These are phyloP conservation scores for Aix galericulata DNA, from an alignment of 2,113 vertebrate species.

Conservation along the genomic window DNA sequence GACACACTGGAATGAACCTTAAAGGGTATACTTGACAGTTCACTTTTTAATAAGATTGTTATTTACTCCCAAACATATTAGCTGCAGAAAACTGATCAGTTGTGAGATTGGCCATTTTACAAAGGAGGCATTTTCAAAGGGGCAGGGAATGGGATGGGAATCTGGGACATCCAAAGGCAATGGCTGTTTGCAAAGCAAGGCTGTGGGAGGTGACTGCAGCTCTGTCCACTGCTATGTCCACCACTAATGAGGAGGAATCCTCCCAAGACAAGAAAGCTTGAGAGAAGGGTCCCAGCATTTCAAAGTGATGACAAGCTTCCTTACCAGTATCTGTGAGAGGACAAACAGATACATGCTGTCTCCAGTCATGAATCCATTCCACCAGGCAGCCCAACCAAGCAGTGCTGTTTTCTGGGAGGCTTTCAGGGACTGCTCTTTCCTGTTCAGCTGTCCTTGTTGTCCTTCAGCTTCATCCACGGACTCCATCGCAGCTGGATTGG, in stretches of 20 bases:
- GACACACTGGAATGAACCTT: background rate
- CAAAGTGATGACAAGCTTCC: background rate
- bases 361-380: conserved; percentile 81
- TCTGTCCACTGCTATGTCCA: background rate
- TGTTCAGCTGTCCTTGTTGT: conserved; percentile 37
- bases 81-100: background rate
- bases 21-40: background rate
- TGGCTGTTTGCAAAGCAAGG: background rate
- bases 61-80: background rate
- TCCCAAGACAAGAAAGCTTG: background rate
- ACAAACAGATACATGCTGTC: conserved; percentile 82
- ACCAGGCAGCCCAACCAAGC: conserved; percentile 69
- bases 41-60: background rate
- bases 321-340: conserved; percentile 90
- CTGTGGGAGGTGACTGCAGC: background rate
- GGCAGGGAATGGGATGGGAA: background rate
- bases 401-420: conserved; percentile 66
- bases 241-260: background rate
- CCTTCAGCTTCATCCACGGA: conserved; percentile 63
- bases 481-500: conserved; percentile 73
- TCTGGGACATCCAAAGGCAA: background rate
- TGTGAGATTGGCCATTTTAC: background rate
- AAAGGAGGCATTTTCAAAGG: background rate
- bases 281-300: background rate
- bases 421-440: conserved; percentile 66